Evolutionary conservation across 30 jellyfish, hydroid and myxozoan genomes (phyloP), one percentile per base, ranked within the genome.

Genomic region (Nemopilema nomurai): DNA sequence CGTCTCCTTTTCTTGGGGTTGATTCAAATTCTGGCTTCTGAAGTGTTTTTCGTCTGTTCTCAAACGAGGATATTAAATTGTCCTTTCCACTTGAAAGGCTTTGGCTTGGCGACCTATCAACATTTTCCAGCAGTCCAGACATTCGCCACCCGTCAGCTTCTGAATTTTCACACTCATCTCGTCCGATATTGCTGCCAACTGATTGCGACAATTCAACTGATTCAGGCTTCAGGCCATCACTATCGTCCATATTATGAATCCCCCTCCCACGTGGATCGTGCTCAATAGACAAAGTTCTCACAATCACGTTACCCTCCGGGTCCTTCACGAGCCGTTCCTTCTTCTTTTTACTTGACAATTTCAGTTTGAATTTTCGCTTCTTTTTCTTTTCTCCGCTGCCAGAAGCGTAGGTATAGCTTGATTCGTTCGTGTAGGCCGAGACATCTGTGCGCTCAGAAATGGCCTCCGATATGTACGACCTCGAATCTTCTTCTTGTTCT

Each of bases 101-200:
- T 18, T 53, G 76, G 20, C 26, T 81, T 53, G 91, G 51, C 17
- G 74, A 30, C 1, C 93, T 67, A 41, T 87, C 90, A 28, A 79
- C 96, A 49, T 52, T 77, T 57, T 78, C 85, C 29, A 87, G 51
- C 26, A 87, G 62, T 18, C 96, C 96, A 53, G 96, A 87, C 90
- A 87, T 87, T 63, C 96, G 71, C 96, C 96, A 87, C 13, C 73
- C 87, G 67, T 87, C 96, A 8, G 82, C 89, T 22, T 72, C 92
- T 67, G 92, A 76, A 51, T 41, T 70, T 22, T 84, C 87, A 29
- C 64, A 22, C 31, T 62, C 88, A 23, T 74, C 82, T 26, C 76
- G 75, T 8, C 84, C 69, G 32, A 83, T 31, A 52, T 74, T 65
- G 33, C 80, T 74, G n/a, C 79, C 93, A n/a, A 74, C 82, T 1